Base-by-base conservation (phyloP, 2,888 invertebrate species). In the Micoletzkya japonica region DNA sequence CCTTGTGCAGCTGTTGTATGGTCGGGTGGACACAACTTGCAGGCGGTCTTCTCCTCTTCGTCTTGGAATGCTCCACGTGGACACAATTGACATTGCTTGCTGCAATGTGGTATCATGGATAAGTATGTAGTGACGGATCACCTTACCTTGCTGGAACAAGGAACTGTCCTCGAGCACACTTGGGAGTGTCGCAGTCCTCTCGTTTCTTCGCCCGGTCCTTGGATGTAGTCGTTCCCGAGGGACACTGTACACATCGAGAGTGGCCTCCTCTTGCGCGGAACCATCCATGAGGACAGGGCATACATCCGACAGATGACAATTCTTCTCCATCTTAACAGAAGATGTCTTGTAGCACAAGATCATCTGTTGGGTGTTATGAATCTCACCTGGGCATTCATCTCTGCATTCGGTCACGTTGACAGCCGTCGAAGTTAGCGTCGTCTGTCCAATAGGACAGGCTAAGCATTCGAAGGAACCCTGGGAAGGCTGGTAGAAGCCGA, bases 11-110 rank as follows among this genome's bases (percentile, higher is more conserved):
- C 76, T 0, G 96, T 96, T 85, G 94, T 96, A 10, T 93, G 94
- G 76, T 95, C 95, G 81, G 91, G 90, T 0, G 95, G 94, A 86
- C 97, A 97, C 74, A 92, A 90, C 60, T 92, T 89, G 86, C 97
- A 97, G 0, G 91, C 90, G 1, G 93, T 93, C 89, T 95, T 94
- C 56, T 94, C 90, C 73, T 93, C 92, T 81, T 91, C 90, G 83
- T 94, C 94, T 87, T 96, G 96, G 87, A 94, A 97, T 86, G 91
- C 94, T 24, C 96, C 97, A 81, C 91, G 90, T 1, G 93, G 92
- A 86, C 97, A 97, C 85, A 92, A 91, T 0, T 92, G 92, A 86
- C 97, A 97, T 72, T 94, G 94, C 73, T 92, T 89, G 17, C 82
- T 83, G 72, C 28, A 82, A 80, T 7, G 26, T 14, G 17, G 20